phyloP scores from a whole-genome alignment of 1,140 invertebrate species.

The Catajapyx aquilonaris region DNA sequence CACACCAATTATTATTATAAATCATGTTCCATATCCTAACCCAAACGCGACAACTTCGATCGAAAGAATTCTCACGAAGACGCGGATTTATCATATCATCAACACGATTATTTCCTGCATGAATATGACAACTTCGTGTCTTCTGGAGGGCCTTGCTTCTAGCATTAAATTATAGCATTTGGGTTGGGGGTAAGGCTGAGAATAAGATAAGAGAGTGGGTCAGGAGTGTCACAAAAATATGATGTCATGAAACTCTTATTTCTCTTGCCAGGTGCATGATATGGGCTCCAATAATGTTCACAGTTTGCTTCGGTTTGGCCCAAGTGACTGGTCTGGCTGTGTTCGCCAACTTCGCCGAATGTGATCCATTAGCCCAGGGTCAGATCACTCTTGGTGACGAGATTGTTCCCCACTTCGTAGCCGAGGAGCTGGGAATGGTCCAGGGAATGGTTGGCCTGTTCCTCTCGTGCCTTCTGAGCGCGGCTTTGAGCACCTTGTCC shows the following conservation, averaged over 20 bases:
- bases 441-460: constrained; percentile 12
- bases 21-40: no score
- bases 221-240: constrained; percentile 2
- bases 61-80: no score
- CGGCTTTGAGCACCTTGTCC: constrained; percentile 21
- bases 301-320: constrained; percentile 6
- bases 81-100: no score
- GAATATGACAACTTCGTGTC: no score
- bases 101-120: no score
- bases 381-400: constrained; percentile 10
- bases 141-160: no score
- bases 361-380: constrained; percentile 17
- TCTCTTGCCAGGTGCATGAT: constrained; percentile 9
- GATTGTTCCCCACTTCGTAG: constrained; percentile 12
- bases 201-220: no score
- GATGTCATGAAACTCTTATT: constrained; percentile 4
- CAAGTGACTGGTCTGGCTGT: constrained; percentile 9
- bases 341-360: constrained; percentile 8
- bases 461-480: constrained; percentile 10
- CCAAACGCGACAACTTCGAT: no score
- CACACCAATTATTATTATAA: no score
- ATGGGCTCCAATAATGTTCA: constrained; percentile 7
- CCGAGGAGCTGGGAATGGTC: constrained; percentile 8
- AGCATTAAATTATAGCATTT: no score
- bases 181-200: no score